These are phyloP conservation scores for Chaetophractus vellerosus DNA, from an alignment of 2,797 vertebrate genomes.

Conservation along the genomic window DNA sequence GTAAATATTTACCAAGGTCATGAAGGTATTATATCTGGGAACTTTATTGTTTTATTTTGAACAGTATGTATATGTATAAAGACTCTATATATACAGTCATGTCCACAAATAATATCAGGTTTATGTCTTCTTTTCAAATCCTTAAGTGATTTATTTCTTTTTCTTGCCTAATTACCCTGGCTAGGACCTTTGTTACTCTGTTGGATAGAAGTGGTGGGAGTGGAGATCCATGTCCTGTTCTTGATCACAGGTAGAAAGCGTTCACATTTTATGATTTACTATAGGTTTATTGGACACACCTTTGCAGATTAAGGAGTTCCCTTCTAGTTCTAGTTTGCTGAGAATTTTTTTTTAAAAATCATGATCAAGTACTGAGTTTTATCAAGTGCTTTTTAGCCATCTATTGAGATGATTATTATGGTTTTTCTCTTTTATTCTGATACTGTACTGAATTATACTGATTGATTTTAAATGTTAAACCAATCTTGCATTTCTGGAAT, in stretches of 20 bases:
- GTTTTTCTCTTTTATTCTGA: constrained; percentile 40
- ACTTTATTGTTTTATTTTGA: constrained; percentile 31
- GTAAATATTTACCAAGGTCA: neutral
- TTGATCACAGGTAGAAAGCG: neutral
- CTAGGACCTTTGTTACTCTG: neutral
- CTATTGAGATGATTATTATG: neutral
- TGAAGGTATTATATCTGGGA: constrained; percentile 21
- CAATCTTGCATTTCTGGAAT: constrained; percentile 69
- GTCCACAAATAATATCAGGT: neutral
- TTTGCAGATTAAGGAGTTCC: constrained; percentile 17
- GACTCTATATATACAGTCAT: neutral
- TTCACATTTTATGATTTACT: neutral
- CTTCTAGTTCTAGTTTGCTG: neutral
- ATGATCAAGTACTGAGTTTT: constrained; percentile 27
- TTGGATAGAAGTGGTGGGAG: neutral
- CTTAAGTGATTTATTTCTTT: constrained; percentile 1
- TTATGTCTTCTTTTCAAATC: neutral
- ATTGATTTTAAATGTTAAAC: constrained; percentile 63
- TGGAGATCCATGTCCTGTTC: neutral
- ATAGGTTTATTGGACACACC: neutral
- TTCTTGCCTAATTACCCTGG: neutral
- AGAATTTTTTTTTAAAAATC: constrained; percentile 23
- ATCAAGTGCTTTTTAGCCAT: constrained; percentile 39
- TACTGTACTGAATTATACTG: neutral
- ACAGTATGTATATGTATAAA: neutral